Evolutionary conservation across 2,113 vertebrate species (phyloP), one percentile per base, ranked within the genome.

Genomic region (Chiloscyllium plagiosum): DNA sequence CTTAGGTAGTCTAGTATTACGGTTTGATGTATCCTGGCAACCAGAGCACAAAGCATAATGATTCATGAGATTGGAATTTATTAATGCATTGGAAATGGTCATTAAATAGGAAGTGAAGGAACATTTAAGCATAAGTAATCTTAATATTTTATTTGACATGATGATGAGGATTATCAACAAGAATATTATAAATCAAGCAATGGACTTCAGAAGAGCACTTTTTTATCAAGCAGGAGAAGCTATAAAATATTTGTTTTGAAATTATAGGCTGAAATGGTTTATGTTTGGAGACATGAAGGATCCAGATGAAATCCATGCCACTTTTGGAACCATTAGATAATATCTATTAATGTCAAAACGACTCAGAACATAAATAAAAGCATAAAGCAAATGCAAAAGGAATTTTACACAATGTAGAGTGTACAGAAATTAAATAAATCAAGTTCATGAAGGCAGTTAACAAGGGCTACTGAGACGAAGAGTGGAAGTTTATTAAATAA

Each of bases 161-260:
- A 33, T n/a, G 52, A 47, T 86, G 83, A 86, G 83, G 83, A 90
- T 90, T 90, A 90, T 12, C 87, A 61, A 65, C 87, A 90, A 17
- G 87, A 65, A 61, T 61, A 19, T 90, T 90, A 33, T 52, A 65
- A 61, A 61, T 90, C 80, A 42, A 90, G 26, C 17, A 52, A 26
- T 90, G 87, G 61, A 90, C 52, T 90, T 65, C 87, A 65, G 52
- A 15, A 90, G 52, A 90, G 52, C 87, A 90, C 29, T 26, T 61
- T 90, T 56, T 89, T 61, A 33, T 13, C 87, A 90, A 33, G 24
- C 8, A 8, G 47, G 37, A 90, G 15, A 52, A 90, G 61, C 52
- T 61, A 61, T 52, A 61, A 90, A 90, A 90, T 8, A 80, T 80
- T 80, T 47, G 19, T 7, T 83, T 42, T 13, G 15, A 47, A 37